Base-by-base conservation (phyloP, 2,113 vertebrate genomes). In the Mionectes macconnelli region DNA sequence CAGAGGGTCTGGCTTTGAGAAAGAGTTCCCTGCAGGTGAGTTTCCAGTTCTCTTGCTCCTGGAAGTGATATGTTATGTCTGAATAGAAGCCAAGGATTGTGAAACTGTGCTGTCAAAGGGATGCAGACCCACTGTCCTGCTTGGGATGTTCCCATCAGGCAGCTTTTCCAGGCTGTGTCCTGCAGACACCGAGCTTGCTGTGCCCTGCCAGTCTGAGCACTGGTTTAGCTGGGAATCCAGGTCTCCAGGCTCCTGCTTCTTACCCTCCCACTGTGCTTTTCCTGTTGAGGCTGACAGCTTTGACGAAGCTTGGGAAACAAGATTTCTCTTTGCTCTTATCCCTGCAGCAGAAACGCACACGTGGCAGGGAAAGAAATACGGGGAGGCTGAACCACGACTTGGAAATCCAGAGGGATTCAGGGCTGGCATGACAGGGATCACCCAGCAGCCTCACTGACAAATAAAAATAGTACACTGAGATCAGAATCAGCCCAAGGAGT, bases 1-100 rank as follows among this genome's bases (percentile, higher is more conserved):
- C 12, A 14, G 40, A 44, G 22, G n/a, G 11, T 24, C 27, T 44
- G 28, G 27, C 33, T 85, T 35, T 53, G 25, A 84, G 53, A 33
- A 35, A 56, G 27, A 53, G 33, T 2, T 79, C 8, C 3, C 3
- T 21, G 18, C 0, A 1, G 40, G n/a, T 1, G 7, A 47, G 18
- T 27, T 57, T 63, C 22, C 27, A 13, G n/a, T 67, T 52, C 52
- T 9, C 56, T 40, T 1, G 6, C 42, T 45, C 47, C 67, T 56
- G 50, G 30, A 42, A 85, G 60, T 9, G 68, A 70, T 63, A 67
- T 14, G 90, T 79, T 39, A 40, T 40, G 47, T 42, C 57, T 24
- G 39, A 81, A 17, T 60, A 55, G 73, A 59, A 40, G 55, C 23
- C 44, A 81, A 68, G 35, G 53, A 31, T 4, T 35, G 64, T 60